phyloP scores from a whole-genome alignment of 2,888 invertebrate genomes.

The Melieria omissa region DNA sequence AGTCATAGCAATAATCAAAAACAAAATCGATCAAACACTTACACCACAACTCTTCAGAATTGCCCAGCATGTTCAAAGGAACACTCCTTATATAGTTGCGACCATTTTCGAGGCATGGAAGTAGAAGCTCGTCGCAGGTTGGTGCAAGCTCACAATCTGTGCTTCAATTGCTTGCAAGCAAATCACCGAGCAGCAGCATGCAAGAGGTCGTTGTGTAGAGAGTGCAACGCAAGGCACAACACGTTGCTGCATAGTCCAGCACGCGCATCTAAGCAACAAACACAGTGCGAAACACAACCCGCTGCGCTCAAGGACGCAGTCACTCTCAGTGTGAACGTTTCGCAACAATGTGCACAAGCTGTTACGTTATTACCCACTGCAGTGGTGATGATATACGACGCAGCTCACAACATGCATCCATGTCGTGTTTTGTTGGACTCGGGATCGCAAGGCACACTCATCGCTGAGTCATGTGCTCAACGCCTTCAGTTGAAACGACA shows the following conservation, averaged over 20 bases:
- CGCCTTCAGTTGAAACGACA: slow-evolving; percentile 13
- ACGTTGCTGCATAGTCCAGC: slow-evolving; percentile 28
- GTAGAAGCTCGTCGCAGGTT: slow-evolving; percentile 1
- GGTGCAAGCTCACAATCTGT: background rate
- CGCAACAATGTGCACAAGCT: slow-evolving; percentile 12
- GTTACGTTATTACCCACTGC: slow-evolving; percentile 32
- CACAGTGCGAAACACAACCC: slow-evolving; percentile 8
- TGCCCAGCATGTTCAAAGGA: slow-evolving; percentile 27
- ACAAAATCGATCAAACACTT: slow-evolving; percentile 10
- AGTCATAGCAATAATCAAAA: background rate
- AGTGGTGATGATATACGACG: slow-evolving; percentile 25
- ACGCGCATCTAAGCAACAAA: background rate
- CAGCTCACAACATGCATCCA: slow-evolving; percentile 23
- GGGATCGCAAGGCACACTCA: slow-evolving; percentile 33
- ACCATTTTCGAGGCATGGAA: slow-evolving; percentile 19
- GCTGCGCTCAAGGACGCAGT: background rate
- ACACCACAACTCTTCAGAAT: slow-evolving; percentile 7
- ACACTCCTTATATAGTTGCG: slow-evolving; percentile 33
- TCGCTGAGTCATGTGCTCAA: slow-evolving; percentile 29
- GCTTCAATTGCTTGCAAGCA: slow-evolving; percentile 14
- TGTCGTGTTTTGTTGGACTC: slow-evolving; percentile 38
- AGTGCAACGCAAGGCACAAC: slow-evolving; percentile 34
- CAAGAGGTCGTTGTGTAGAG: slow-evolving; percentile 27
- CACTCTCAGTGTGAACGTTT: slow-evolving; percentile 11
- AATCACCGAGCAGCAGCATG: slow-evolving; percentile 27